These are phyloP conservation scores for Drosophila tanythrix DNA, from an alignment of 2,888 invertebrate genomes.

Conservation along the genomic window DNA sequence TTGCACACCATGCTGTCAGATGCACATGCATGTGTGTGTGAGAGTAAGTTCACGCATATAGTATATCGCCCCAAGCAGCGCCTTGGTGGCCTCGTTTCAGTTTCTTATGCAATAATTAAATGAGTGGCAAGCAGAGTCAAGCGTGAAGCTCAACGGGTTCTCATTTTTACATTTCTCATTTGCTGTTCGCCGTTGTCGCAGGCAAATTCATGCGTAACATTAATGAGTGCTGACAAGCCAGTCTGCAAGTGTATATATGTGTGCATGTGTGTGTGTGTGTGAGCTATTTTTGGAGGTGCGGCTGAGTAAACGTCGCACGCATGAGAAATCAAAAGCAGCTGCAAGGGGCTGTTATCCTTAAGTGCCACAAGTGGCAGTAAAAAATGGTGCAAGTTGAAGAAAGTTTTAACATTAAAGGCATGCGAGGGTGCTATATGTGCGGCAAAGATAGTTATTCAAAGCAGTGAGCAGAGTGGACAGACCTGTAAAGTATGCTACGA, in stretches of 20 bases:
- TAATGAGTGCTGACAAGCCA: conserved; percentile 44
- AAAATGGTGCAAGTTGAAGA: conserved; percentile 28
- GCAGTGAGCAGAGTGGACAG: conserved; percentile 7
- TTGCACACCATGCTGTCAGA: conserved; percentile 40
- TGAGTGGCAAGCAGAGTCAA: conserved; percentile 77
- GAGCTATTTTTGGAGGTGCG: conserved; percentile 46
- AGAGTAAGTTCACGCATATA: conserved; percentile 4
- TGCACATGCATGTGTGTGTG: conserved; percentile 14
- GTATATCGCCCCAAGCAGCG: conserved; percentile 40
- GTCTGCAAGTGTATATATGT: conserved; percentile 19
- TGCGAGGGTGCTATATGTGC: conserved; percentile 5
- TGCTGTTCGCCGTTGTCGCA: conserved; percentile 39
- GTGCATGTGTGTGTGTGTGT: conserved; percentile 11
- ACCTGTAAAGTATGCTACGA: conserved; percentile 24
- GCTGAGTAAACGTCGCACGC: conserved; percentile 69
- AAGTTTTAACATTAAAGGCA: conserved; percentile 43
- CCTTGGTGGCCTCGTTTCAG: conserved; percentile 73
- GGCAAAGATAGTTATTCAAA: conserved; percentile 26
- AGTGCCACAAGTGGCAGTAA: conserved; percentile 47
- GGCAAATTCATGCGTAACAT: conserved; percentile 70
- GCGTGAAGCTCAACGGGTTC: conserved; percentile 67
- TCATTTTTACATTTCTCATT: conserved; percentile 61
- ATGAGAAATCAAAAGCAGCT: conserved; percentile 73
- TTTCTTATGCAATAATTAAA: conserved; percentile 77
- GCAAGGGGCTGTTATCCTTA: conserved; percentile 27